Percentiles rank a stretch among this genome's conserved stretches.
These are phyloP conservation scores for Neuroscelio doddi DNA, from an alignment of 2,888 invertebrate genomes.

Conservation along the genomic window DNA sequence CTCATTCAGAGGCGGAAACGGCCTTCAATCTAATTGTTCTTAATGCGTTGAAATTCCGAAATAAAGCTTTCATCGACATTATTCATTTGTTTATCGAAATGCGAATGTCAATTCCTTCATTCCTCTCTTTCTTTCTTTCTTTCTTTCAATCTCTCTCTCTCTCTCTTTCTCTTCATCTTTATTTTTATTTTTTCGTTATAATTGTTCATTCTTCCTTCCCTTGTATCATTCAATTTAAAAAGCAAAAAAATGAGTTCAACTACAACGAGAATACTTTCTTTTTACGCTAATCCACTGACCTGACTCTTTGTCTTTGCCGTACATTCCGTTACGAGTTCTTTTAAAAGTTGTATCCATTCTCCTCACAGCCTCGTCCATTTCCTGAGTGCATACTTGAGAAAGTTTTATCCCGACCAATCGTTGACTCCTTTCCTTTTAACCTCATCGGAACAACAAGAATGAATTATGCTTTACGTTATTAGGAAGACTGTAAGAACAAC, in stretches of 20 bases:
- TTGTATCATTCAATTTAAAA: constrained; percentile 11
- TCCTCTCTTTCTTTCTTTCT: no score
- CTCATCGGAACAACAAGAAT: not conserved
- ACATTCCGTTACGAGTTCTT: not conserved
- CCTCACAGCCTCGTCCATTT: not conserved
- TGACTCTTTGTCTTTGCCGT: constrained; percentile 10
- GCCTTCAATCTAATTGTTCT: no score
- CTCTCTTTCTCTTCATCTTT: no score
- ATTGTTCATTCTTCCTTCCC: constrained; percentile 15
- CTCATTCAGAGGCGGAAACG: no score
- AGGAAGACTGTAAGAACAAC: no score
- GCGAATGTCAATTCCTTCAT: no score
- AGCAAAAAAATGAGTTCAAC: constrained; percentile 18
- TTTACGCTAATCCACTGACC: constrained; percentile 34
- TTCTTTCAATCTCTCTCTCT: no score
- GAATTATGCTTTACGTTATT: not conserved
- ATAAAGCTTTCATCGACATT: no score
- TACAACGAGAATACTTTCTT: constrained; percentile 32
- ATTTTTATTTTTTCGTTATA: constrained; percentile 28
- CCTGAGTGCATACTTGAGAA: not conserved
- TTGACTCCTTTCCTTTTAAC: not conserved
- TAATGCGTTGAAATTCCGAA: no score
- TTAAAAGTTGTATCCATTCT: not conserved
- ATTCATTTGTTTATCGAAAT: no score
- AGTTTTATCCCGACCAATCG: not conserved